Evolutionary conservation across 2,888 invertebrate genomes (phyloP).

Genomic region (Herminia tarsipennalis): DNA sequence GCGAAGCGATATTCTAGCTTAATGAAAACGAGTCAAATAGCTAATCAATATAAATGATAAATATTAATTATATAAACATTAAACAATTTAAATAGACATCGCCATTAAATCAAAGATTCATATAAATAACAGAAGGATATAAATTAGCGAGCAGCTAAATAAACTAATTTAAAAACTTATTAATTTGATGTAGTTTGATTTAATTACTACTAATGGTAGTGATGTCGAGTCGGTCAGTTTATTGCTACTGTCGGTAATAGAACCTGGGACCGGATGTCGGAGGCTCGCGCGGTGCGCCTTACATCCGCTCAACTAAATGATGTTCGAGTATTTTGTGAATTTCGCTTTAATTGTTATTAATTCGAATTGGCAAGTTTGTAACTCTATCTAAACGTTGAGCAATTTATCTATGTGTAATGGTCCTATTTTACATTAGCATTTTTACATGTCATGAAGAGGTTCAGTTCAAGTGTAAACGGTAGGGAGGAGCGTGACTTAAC

Average conservation of each 20-base stretch:
- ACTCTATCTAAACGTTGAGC: not conserved
- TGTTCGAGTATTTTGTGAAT: slow-evolving; percentile 16
- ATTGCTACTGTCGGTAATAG: slow-evolving; percentile 15
- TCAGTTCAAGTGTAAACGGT: too few species aligned
- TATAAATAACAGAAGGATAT: not conserved
- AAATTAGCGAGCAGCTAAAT: not conserved
- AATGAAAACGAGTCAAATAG: not conserved
- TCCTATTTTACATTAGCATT: too few species aligned
- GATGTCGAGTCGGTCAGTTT: not conserved
- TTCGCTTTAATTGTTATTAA: not conserved
- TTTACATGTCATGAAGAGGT: too few species aligned
- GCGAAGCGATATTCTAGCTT: too few species aligned
- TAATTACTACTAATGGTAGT: slow-evolving; percentile 3
- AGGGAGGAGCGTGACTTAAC: too few species aligned
- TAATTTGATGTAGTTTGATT: slow-evolving; percentile 4
- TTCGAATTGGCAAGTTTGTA: not conserved
- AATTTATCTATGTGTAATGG: too few species aligned
- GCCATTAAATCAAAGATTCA: not conserved
- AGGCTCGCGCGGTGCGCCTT: slow-evolving; percentile 7
- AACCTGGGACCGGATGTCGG: slow-evolving; percentile 28
- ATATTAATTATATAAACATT: not conserved
- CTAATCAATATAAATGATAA: not conserved
- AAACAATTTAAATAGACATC: not conserved
- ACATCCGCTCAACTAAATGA: slow-evolving; percentile 29
- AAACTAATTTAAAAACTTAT: not conserved